Evolutionary conservation across 2,113 vertebrate species (phyloP), one percentile per base, ranked within the genome.

Genomic region (Acrocephalus kingi): DNA sequence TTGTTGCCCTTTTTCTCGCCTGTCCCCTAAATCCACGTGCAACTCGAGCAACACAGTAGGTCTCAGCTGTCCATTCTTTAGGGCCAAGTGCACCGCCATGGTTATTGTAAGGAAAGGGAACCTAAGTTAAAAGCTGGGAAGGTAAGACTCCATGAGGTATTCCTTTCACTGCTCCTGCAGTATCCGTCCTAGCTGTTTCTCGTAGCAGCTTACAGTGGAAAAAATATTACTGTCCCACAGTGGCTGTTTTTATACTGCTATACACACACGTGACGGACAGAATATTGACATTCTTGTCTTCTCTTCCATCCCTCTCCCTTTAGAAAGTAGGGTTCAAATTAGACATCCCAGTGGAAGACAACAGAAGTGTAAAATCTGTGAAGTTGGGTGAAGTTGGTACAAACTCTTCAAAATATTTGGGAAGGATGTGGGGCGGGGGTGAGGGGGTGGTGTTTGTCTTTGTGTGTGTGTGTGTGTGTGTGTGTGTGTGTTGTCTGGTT

Each of bases 301-400:
- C 51, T 64, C 58, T 72, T n/a, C 14, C 31, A 30, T 72, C 35
- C 25, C 20, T 76, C 25, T 91, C n/a, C 39, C 52, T 49, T 73
- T 68, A 67, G 67, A 84, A 94, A 82, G 84, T 23, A 77, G n/a
- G 85, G 64, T 52, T 89, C 33, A 75, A 87, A 97, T 91, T 63
- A 33, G 5, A 27, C 68, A 39, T 30, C 56, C 39, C 48, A 59
- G 15, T 58, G 43, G 63, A 19, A 62, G 7, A 41, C 14, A 9
- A 12, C 25, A 33, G 37, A 41, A 78, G n/a, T 64, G 22, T 93
- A 61, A 74, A 92, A 88, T 45, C 22, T 81, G 8, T 18, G 6
- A 96, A 94, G 58, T 84, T 71, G 30, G 5, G 8, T 18, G 6
- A 96, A 94, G 58, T 84, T 71, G 30, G 5, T 84, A 39, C 31